Evolutionary conservation across 2,113 vertebrate species (phyloP), one percentile per base, ranked within the genome.

Genomic region (Amia ocellicauda): DNA sequence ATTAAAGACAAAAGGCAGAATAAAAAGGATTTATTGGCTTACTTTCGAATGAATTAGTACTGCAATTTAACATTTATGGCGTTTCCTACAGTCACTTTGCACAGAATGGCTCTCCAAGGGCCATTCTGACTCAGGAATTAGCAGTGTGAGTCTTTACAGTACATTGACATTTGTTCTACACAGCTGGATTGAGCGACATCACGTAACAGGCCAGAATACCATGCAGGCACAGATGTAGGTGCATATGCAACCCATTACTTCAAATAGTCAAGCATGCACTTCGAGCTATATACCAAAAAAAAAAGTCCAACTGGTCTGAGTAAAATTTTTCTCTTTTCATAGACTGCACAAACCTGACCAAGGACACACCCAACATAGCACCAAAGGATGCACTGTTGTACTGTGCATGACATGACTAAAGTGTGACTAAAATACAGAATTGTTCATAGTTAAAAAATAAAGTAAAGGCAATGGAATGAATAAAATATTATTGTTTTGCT

Each of bases 81-180:
- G n/a, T 13, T 19, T 65, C 19, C 49, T 42, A 19, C 54, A n/a
- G 42, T n/a, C 24, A 36, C 55, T 45, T 4, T 14, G 26, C 42
- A 36, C 23, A 24, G 24, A 24, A 22, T n/a, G 19, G 24, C 4
- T 41, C 57, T 50, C 54, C 4, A 10, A 36, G 42, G 45, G n/a
- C 63, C 28, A 19, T 19, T 2, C 3, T 3, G n/a, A 17, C 40
- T 56, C 22, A 22, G 24, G 40, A 54, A 26, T 28, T 57, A 47
- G 27, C 59, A 19, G 29, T 24, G 51, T 42, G 51, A 10, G 29
- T 49, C 27, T 19, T 36, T 19, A 29, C 53, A 57, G 31, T 14
- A 20, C n/a, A 20, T 26, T 64, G 43, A 57, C 51, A 63, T 63
- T 63, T 53, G 31, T 63, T 26, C 31, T 54, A 13, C 22, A 11